These are phyloP conservation scores for Drosophila paracracens DNA, from an alignment of 2,888 invertebrate genomes.

Conservation along the genomic window DNA sequence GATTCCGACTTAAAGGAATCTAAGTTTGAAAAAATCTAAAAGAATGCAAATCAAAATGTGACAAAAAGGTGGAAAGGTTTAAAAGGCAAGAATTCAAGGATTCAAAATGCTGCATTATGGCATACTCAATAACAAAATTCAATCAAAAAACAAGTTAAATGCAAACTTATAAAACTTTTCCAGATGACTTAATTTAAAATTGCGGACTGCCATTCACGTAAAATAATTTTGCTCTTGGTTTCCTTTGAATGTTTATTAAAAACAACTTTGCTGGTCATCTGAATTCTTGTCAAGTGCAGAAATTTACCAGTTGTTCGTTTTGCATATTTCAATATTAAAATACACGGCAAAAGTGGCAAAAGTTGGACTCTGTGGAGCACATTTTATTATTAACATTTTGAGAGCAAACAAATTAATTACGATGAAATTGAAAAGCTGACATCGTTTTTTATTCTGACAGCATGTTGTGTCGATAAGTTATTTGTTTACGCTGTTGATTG, in stretches of 20 bases:
- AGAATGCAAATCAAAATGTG: neutral
- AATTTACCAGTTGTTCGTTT: neutral
- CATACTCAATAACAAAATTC: neutral
- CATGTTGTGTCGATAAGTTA: slow-evolving; percentile 19
- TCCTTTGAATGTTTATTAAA: neutral
- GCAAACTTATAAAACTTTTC: neutral
- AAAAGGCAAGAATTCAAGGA: neutral
- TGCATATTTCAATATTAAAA: neutral
- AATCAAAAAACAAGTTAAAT: neutral
- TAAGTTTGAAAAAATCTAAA: neutral
- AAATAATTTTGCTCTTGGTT: neutral
- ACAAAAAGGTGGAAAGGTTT: neutral
- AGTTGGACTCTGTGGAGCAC: neutral
- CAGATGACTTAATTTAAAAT: neutral
- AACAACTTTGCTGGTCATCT: neutral
- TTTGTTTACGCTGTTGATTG: slow-evolving; percentile 38
- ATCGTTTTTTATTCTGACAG: slow-evolving; percentile 6
- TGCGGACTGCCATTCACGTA: neutral
- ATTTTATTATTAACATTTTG: slow-evolving; percentile 1
- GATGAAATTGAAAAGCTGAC: slow-evolving; percentile 1
- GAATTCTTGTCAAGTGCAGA: neutral
- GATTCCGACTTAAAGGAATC: neutral
- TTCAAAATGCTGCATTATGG: neutral
- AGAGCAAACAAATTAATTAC: slow-evolving; percentile 14
- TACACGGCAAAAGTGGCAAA: neutral